phyloP scores from a whole-genome alignment of 2,888 invertebrate species.

The Asteroscopus sphinx region DNA sequence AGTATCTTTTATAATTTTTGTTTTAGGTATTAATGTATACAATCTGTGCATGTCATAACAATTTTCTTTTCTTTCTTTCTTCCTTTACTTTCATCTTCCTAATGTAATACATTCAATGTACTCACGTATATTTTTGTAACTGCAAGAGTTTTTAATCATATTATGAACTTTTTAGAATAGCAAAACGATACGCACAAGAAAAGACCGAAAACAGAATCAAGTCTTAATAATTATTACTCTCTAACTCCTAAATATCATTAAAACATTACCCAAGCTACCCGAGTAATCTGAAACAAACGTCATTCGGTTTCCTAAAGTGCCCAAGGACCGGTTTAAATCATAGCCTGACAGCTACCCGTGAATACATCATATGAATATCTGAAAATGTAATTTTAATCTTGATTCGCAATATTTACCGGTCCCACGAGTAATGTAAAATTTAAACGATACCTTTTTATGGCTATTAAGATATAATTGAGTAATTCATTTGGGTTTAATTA shows the following conservation, averaged over 20 bases:
- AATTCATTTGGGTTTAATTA: constrained; percentile 48
- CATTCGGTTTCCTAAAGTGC: constrained; percentile 32
- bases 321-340: constrained; percentile 59
- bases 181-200: not conserved
- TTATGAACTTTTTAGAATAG: too few relatives aligned
- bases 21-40: too few relatives aligned
- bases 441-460: constrained; percentile 55
- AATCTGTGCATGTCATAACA: too few relatives aligned
- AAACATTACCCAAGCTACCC: constrained; percentile 14
- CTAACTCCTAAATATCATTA: constrained; percentile 22
- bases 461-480: constrained; percentile 56
- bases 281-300: constrained; percentile 36
- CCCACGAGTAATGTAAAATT: constrained; percentile 57
- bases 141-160: too few relatives aligned
- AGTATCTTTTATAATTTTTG: too few relatives aligned
- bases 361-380: constrained; percentile 58
- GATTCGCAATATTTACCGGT: constrained; percentile 62
- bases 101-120: too few relatives aligned
- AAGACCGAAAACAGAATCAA: not conserved
- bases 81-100: too few relatives aligned
- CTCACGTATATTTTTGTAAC: too few relatives aligned
- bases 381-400: constrained; percentile 66
- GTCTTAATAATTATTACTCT: constrained; percentile 13
- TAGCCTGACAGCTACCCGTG: constrained; percentile 39
- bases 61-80: too few relatives aligned